phyloP scores from a whole-genome alignment of 2,113 vertebrate species.

The Daubentonia madagascariensis region DNA sequence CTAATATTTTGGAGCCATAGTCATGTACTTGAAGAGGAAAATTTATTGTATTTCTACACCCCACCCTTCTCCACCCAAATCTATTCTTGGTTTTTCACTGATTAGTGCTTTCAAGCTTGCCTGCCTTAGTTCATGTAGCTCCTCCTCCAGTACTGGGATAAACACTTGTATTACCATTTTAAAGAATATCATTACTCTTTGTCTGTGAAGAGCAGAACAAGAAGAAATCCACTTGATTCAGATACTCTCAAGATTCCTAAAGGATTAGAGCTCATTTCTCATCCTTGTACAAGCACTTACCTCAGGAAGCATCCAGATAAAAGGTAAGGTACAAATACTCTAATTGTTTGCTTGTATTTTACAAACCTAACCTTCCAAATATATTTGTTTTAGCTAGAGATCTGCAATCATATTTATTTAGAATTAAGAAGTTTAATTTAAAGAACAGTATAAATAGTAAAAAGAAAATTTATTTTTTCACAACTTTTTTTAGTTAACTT shows the following conservation, averaged over 20 bases:
- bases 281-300: background rate
- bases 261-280: conserved; percentile 29
- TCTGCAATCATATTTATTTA: conserved; percentile 26
- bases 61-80: background rate
- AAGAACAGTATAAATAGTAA: background rate
- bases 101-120: conserved; percentile 24
- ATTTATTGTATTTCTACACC: background rate
- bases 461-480: background rate
- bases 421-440: conserved; percentile 25
- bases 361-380: conserved; percentile 24
- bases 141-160: conserved; percentile 29
- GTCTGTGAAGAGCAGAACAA: conserved; percentile 57
- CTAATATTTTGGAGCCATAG: background rate
- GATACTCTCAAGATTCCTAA: conserved; percentile 10
- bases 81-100: conserved; percentile 19
- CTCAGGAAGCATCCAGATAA: conserved; percentile 27
- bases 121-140: conserved; percentile 23
- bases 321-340: conserved; percentile 45
- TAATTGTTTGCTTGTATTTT: background rate
- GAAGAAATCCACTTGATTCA: conserved; percentile 37
- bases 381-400: background rate
- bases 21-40: background rate
- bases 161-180: conserved; percentile 33
- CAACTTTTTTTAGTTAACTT: conserved; percentile 6
- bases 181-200: conserved; percentile 46